Evolutionary conservation across 2,888 invertebrate genomes (phyloP).

Genomic region (Amiota communis): DNA sequence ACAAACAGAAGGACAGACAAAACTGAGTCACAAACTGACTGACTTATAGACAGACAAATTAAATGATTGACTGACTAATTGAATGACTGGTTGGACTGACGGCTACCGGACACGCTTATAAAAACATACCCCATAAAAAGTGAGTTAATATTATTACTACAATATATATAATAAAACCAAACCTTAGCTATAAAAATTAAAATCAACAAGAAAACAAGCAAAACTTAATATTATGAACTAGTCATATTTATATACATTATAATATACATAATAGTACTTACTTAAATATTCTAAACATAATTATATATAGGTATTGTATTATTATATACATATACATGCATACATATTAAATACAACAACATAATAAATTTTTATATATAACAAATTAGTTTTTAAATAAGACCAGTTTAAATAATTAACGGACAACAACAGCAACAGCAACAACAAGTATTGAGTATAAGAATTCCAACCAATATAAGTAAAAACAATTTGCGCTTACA

Average conservation of each 20-base stretch:
- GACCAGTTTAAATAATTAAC: constrained; percentile 11
- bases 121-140: neutral
- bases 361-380: constrained; percentile 2
- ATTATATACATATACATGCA: neutral
- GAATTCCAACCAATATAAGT: constrained; percentile 5
- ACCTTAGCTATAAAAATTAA: neutral
- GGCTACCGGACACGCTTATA: neutral
- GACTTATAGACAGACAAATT: too few relatives aligned
- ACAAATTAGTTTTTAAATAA: constrained; percentile 17
- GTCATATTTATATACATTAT: constrained; percentile 27
- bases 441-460: neutral
- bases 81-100: too few relatives aligned
- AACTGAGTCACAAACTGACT: too few relatives aligned
- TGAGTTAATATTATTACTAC: too few relatives aligned
- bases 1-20: constrained; percentile 24
- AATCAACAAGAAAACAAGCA: neutral
- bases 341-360: too few relatives aligned
- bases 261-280: too few relatives aligned
- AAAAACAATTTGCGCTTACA: constrained; percentile 20
- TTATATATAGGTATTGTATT: constrained; percentile 8
- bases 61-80: too few relatives aligned
- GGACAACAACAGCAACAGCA: constrained; percentile 12
- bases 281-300: constrained; percentile 38
- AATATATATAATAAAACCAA: neutral
- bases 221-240: constrained; percentile 1